Base-by-base conservation (phyloP, 1,140 invertebrate species). In the Drosophila navojoa region DNA sequence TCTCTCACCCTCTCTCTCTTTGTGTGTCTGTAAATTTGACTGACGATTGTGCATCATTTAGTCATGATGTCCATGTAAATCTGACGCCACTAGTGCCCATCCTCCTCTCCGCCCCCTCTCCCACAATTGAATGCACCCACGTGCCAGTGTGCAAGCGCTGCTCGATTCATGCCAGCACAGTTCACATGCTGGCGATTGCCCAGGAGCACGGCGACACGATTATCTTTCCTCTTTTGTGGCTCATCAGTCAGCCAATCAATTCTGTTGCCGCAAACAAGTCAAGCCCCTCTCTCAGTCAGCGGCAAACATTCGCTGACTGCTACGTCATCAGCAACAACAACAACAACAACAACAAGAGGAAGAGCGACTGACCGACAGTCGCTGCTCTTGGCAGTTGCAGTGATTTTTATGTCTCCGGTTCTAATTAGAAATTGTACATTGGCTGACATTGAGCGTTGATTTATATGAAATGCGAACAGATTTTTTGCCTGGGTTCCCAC, bases 351-450 rank as follows among this genome's bases (percentile, higher is more conserved):
- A 29, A 5, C 5, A 32, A 9, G 32, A 32, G 9, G 35, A 11
- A 38, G 35, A 38, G 0, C 9, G 32, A 35, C 27, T 29, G 27
- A 29, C 50, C 40, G 32, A 15, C 52, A 58, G 53, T 19, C 40
- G 50, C 42, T 55, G 62, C 40, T 47, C 52, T 45, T 54, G 58
- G 32, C 55, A 68, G 64, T 67, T 61, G 59, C 63, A 57, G 75
- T 66, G 78, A 85, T 81, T 89, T 87, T 79, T 89, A 84, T 89
- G 84, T 89, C 84, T 89, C 84, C 84, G 84, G 84, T 89, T 89
- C 84, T 89, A 89, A 89, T 89, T 89, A 84, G 72, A 89, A 81
- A 69, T 78, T 69, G 75, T 79, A 84, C 71, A 75, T 79, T 68
- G 38, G 61, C 67, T 87, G 82, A 76, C 82, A 87, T 89, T 87